Conservation (phyloP, 2,888 invertebrate species). For the Hofmannophila pseudospretella region DNA sequence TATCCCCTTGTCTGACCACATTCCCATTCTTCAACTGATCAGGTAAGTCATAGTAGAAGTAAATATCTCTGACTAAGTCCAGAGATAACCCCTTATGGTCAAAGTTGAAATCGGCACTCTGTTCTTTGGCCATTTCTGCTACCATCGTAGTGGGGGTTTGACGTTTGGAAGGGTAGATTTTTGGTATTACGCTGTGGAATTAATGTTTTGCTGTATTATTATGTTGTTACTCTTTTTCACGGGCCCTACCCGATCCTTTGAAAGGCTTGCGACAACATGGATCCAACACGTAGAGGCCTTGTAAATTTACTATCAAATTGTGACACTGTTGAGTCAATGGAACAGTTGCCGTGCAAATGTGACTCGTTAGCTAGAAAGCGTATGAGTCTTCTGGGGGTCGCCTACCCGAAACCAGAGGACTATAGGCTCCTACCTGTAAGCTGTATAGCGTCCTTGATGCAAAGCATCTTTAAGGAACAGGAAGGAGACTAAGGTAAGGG, state of each 20-base stretch:
- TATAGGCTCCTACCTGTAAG: too few species aligned
- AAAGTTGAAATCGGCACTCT: conserved; percentile 41
- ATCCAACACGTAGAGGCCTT: too few species aligned
- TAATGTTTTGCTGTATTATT: not conserved
- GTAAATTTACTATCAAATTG: not conserved
- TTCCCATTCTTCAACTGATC: conserved; percentile 35
- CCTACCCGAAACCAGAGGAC: too few species aligned
- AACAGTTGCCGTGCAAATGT: too few species aligned
- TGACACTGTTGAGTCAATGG: too few species aligned
- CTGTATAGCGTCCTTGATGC: too few species aligned
- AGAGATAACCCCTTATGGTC: conserved; percentile 36
- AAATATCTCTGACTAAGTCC: conserved; percentile 49
- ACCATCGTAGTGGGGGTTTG: conserved; percentile 46
- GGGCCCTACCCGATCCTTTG: too few species aligned
- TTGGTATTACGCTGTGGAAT: conserved; percentile 48
- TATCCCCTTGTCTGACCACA: conserved; percentile 19
- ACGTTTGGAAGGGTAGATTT: conserved; percentile 37
- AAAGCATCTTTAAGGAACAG: too few species aligned
- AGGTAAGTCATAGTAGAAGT: conserved; percentile 61
- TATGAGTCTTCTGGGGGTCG: too few species aligned
- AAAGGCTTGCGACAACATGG: not conserved
- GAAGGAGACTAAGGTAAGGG: too few species aligned
- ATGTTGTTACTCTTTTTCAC: too few species aligned
- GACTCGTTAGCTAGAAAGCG: too few species aligned
- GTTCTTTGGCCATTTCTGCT: conserved; percentile 38